Evolutionary conservation across 2,113 vertebrate species (phyloP).

Genomic region (Gambusia affinis): DNA sequence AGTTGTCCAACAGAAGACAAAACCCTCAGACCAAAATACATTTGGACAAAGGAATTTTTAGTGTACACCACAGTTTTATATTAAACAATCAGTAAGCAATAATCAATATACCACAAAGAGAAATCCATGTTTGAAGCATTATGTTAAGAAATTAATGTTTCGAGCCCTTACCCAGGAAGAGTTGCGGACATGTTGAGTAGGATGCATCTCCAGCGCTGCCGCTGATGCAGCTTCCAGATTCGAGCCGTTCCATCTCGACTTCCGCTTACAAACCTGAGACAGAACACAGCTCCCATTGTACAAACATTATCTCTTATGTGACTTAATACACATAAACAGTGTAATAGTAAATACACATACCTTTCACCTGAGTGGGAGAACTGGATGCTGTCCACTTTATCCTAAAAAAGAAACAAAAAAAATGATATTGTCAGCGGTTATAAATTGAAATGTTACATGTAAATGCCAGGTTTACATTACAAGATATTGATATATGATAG

Average conservation of each 20-base stretch:
- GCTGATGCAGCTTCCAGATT: constrained; percentile 91
- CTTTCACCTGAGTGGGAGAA: constrained; percentile 93
- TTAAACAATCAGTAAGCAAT: background rate
- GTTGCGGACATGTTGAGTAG: constrained; percentile 90
- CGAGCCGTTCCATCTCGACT: constrained; percentile 95
- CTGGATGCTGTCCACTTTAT: constrained; percentile 98
- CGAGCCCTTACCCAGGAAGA: constrained; percentile 83
- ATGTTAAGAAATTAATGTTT: background rate
- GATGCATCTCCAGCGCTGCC: constrained; percentile 90
- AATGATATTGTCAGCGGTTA: background rate
- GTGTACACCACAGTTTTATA: background rate
- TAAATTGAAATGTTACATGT: background rate
- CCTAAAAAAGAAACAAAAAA: constrained; percentile 77
- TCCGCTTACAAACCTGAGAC: constrained; percentile 91
- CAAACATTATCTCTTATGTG: background rate
- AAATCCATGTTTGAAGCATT: background rate
- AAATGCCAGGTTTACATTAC: constrained; percentile 1
- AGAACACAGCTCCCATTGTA: constrained; percentile 6
- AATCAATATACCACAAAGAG: background rate
- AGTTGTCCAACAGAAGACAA: background rate
- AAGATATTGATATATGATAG: background rate
- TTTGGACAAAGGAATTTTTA: background rate
- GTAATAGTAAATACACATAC: constrained; percentile 66
- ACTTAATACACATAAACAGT: background rate
- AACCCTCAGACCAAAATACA: background rate